Base-by-base conservation (phyloP, 2,888 invertebrate genomes). In the Cosmorhoe ocellata region DNA sequence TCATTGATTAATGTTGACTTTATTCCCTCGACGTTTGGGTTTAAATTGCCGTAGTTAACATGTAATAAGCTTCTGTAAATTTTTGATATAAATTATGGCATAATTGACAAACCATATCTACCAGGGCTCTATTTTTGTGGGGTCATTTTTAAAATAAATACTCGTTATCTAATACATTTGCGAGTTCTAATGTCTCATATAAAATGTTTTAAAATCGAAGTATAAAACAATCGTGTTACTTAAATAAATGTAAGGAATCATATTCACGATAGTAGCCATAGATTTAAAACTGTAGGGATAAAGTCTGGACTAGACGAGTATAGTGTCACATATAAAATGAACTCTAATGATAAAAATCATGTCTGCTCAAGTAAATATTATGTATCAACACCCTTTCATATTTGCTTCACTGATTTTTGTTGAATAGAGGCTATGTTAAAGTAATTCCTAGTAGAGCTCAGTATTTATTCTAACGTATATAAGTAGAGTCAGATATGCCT, bases 401-500 rank as follows among this genome's bases (percentile, higher is more conserved):
- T 33, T 40, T 40, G 14, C 30, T 42, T 32, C 42, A 27, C 27
- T 39, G 32, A 39, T 41, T 41, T 46, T n/a, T 46, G 11, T 32
- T 26, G 30, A 31, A 12, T 12, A 9, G 10, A n/a, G 27, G 31
- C 33, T 22, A 27, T 33, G 22, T 39, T 8, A 32, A 36, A 36
- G 38, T n/a, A 27, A 36, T 36, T 36, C 22, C 27, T 38, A 26
- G 26, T 27, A n/a, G 37, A 8, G 38, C 27, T 26, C 34, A 30
- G 43, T 47, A 46, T 37, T 44, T 39, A 38, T 52, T 52, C 22
- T 41, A 55, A 36, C 36, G 49, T 52, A 45, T 51, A 30, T 4
- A 12, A 40, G 38, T 41, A 24, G 33, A 27, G 30, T 48, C 38
- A 42, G 51, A 50, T 51, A 49, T 42, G 47, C 39, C 34, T 43